These are phyloP conservation scores for Palythoa heliodiscus DNA, from an alignment of 92 coral and sea anemone species.

Conservation along the genomic window DNA sequence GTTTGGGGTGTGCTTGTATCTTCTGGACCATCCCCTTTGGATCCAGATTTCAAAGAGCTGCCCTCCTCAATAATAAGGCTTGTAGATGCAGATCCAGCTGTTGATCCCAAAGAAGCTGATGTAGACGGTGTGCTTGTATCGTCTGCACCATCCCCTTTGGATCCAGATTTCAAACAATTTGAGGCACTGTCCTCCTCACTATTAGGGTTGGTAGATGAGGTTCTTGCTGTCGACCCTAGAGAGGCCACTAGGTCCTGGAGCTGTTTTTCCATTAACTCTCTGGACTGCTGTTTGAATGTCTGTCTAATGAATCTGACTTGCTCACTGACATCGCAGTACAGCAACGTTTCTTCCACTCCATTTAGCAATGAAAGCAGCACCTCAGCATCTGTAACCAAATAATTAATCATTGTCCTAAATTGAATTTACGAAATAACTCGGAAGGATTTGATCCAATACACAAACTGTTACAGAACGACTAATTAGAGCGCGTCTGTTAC, in stretches of 20 bases:
- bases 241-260: constrained; percentile 28
- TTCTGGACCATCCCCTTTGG: neutral
- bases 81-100: constrained; percentile 1
- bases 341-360: constrained; percentile 60
- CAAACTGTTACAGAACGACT: too few relatives aligned
- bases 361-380: constrained; percentile 66
- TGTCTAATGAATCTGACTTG: constrained; percentile 65
- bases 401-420: neutral
- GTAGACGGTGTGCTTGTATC: neutral
- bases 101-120: constrained; percentile 3
- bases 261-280: constrained; percentile 45
- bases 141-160: neutral
- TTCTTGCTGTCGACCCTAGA: constrained; percentile 10
- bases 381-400: constrained; percentile 63
- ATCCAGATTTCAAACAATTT: neutral
- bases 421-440: too few relatives aligned
- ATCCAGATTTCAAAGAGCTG: neutral
- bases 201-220: constrained; percentile 1
- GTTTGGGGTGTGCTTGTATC: neutral
- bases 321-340: constrained; percentile 45
- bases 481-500: neutral
- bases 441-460: too few relatives aligned
- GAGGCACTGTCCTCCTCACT: neutral
- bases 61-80: neutral
- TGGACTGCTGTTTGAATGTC: constrained; percentile 50